Conservation (phyloP, 1,140 invertebrate species). For the Zaprionus africanus region DNA sequence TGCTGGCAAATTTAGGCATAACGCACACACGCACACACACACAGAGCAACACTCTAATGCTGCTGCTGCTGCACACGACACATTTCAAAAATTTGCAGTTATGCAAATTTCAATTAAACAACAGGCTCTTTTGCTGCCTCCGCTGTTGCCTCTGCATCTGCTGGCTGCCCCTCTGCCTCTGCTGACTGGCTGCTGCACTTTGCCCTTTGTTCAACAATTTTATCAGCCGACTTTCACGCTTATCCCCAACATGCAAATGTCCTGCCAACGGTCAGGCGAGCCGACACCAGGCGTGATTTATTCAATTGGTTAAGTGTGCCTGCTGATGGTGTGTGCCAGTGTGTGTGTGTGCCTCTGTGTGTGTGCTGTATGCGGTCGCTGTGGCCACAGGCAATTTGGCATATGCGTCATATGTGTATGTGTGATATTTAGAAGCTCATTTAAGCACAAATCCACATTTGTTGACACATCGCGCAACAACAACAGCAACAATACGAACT, state of each 20-base stretch:
- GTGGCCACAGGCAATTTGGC: constrained; percentile 53
- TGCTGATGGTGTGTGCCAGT: not conserved
- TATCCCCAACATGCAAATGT: constrained; percentile 57
- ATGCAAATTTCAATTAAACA: constrained; percentile 74
- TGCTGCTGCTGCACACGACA: constrained; percentile 30
- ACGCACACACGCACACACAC: constrained; percentile 4
- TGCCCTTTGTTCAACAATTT: constrained; percentile 56
- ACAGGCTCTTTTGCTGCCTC: constrained; percentile 14
- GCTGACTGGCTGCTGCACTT: not conserved
- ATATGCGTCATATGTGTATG: constrained; percentile 18
- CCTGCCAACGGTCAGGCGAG: constrained; percentile 29
- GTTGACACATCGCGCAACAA: constrained; percentile 15
- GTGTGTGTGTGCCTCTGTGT: constrained; percentile 16
- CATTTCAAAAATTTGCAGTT: constrained; percentile 46
- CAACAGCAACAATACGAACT: constrained; percentile 36
- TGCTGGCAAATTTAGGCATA: constrained; percentile 41
- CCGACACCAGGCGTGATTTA: constrained; percentile 57
- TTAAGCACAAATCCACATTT: constrained; percentile 30
- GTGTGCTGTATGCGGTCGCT: constrained; percentile 11
- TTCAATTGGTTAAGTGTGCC: constrained; percentile 49
- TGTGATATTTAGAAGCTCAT: constrained; percentile 37
- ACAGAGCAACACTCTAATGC: not conserved
- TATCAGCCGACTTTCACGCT: constrained; percentile 47
- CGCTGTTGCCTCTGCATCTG: not conserved
- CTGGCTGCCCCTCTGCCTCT: not conserved